Evolutionary conservation across 2,888 invertebrate genomes (phyloP).

Genomic region (Ischnus inquisitorius): DNA sequence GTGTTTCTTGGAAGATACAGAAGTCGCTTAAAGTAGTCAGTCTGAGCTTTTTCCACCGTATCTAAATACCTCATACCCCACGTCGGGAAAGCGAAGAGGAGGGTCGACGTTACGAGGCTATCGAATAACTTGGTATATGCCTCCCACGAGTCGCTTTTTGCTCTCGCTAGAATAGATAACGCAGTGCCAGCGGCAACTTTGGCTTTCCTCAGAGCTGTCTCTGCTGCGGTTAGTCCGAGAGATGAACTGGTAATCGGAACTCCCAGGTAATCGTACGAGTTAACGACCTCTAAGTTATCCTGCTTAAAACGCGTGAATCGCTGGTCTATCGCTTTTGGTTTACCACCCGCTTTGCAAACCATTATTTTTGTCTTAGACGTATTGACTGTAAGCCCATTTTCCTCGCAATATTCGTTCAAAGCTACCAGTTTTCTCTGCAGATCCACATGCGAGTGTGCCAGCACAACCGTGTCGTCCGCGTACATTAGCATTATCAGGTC

Average conservation of each 20-base stretch:
- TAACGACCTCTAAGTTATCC: neutral
- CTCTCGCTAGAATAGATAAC: no score
- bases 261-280: neutral
- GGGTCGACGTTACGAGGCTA: neutral
- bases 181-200: no score
- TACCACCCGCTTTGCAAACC: constrained; percentile 27
- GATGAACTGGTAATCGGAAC: no score
- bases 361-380: constrained; percentile 33
- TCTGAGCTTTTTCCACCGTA: neutral
- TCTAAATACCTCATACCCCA: no score
- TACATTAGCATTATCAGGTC: constrained; percentile 14
- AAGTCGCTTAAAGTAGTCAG: neutral
- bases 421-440: constrained; percentile 38
- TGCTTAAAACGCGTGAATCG: neutral
- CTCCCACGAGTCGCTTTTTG: neutral
- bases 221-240: no score
- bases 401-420: constrained; percentile 38
- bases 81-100: neutral
- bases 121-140: neutral
- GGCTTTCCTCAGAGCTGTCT: no score
- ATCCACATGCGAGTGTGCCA: constrained; percentile 30
- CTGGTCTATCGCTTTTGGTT: neutral
- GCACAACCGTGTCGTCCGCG: constrained; percentile 44
- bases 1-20: neutral
- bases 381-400: constrained; percentile 33